Conservation (phyloP, 2,113 vertebrate genomes). For the Lepisosteus osseus region DNA sequence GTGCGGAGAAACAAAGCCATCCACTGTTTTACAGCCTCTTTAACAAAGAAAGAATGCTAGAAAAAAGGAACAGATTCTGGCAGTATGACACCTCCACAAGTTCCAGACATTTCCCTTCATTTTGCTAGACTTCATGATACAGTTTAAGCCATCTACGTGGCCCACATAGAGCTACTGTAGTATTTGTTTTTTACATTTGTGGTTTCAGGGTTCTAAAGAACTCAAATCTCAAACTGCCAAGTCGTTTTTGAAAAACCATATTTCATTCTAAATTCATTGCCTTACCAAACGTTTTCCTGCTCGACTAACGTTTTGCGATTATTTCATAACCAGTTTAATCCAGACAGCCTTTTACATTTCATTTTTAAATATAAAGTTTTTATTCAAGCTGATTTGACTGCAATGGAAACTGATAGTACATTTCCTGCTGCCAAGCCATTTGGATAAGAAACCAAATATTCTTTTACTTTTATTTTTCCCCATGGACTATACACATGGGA, state of each 20-base stretch:
- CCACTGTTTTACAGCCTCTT: constrained; percentile 69
- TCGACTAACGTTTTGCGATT: too few relatives aligned
- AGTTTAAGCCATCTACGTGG: too few relatives aligned
- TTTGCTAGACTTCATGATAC: constrained; percentile 3
- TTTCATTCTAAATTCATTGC: too few relatives aligned
- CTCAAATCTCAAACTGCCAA: too few relatives aligned
- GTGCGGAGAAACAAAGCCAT: constrained; percentile 71
- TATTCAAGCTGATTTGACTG: neutral
- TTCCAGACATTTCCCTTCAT: constrained; percentile 35
- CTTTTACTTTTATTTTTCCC: neutral
- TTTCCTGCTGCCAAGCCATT: neutral
- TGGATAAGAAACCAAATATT: neutral
- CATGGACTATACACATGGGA: neutral
- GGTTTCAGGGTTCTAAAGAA: too few relatives aligned
- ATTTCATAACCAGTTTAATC: neutral
- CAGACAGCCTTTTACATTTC: neutral
- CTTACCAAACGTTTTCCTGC: too few relatives aligned
- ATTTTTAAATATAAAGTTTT: neutral
- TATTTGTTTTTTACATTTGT: too few relatives aligned
- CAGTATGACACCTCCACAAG: constrained; percentile 52
- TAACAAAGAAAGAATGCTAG: constrained; percentile 55
- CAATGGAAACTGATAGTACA: neutral
- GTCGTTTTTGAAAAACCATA: too few relatives aligned
- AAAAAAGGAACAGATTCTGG: constrained; percentile 52
- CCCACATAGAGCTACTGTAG: too few relatives aligned